phyloP scores from a whole-genome alignment of 1,140 invertebrate species.

The Nymphalis io region DNA sequence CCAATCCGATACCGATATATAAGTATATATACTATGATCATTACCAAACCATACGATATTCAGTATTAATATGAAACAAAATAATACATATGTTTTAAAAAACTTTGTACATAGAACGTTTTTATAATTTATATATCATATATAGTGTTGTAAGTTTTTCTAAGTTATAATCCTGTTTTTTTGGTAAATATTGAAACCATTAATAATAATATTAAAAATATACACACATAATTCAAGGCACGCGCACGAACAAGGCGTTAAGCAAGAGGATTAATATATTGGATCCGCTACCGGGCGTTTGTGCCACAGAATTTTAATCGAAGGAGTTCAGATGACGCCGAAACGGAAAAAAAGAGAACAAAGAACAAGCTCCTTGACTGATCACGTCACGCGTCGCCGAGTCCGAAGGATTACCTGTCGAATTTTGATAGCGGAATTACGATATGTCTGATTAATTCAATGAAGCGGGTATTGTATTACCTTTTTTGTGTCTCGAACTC shows the following conservation, averaged over 20 bases:
- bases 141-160: background rate
- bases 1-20: background rate
- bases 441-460: constrained; percentile 52
- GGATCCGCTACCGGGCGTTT: constrained; percentile 22
- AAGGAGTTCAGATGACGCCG: constrained; percentile 47
- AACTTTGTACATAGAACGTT: background rate
- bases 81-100: background rate
- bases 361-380: constrained; percentile 24
- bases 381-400: constrained; percentile 44
- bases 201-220: too few species aligned
- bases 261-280: constrained; percentile 14
- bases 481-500: constrained; percentile 40
- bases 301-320: constrained; percentile 56
- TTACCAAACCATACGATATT: background rate
- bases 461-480: constrained; percentile 49
- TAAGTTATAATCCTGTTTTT: background rate
- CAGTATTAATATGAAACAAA: background rate
- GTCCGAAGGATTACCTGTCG: constrained; percentile 58
- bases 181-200: background rate
- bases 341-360: constrained; percentile 36
- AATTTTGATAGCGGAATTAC: constrained; percentile 57
- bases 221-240: background rate
- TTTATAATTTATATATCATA: background rate
- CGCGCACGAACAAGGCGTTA: constrained; percentile 4
- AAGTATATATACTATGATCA: too few species aligned